Evolutionary conservation across 2,888 invertebrate species (phyloP), one percentile per base, ranked within the genome.

Genomic region (Drymonia ruficornis): DNA sequence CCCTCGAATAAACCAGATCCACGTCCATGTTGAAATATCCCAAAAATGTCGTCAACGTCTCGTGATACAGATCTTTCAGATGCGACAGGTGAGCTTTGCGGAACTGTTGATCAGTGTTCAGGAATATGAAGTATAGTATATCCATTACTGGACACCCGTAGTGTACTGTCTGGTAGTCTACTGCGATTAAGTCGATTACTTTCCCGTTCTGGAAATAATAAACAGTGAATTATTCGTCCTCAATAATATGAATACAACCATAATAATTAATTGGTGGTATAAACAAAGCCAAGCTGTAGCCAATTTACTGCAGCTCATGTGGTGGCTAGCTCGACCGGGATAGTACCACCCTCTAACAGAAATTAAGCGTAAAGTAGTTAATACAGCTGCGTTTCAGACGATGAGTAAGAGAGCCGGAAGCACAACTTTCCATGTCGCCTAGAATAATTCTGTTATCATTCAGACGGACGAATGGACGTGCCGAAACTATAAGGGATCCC

Each of bases 41-140:
- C 44, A 23, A 67, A 53, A n/a, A 67, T 34, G 28, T 43, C 31
- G 8, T 52, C 46, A 44, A 8, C 13, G 23, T 44, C 42, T 44
- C 44, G 44, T 44, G 44, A 5, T 44, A 44, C n/a, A 44, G 44
- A 23, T 19, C 28, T 16, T 44, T 44, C 28, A 44, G 28, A 23
- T 44, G 28, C 28, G 23, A 16, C 19, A 44, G 13, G 23, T 44
- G 19, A 19, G 44, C 19, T 23, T n/a, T 46, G n/a, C 46, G 28
- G 29, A 46, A 46, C n/a, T 29, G 9, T n/a, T 29, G 46, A 13
- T 46, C 29, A 0, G 46, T 46, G 46, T 8, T 29, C 1, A 16
- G 1, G n/a, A 29, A 29, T 1, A 46, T 29, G 13, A 46, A 46
- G 9, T 46, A 29, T 15, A 46, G 5, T 1, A 46, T 16, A n/a